Evolutionary conservation across 2,113 vertebrate genomes (phyloP), one percentile per base, ranked within the genome.

Genomic region (Cranoglanis bouderius): DNA sequence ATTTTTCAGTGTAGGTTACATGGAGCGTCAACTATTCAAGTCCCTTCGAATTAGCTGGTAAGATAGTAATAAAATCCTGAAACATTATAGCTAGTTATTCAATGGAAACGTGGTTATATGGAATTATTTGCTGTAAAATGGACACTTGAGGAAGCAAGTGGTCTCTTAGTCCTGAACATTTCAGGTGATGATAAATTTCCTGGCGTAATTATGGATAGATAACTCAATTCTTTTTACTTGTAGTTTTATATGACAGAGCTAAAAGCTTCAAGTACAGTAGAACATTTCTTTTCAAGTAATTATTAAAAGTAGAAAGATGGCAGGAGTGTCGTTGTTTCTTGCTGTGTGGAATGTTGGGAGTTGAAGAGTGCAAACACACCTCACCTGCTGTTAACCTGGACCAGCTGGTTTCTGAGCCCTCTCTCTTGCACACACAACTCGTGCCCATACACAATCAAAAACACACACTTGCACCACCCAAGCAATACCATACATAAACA

Each of bases 371-470:
- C 35, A 55, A 86, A 86, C 85, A 75, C 14, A 59, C 16, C 24
- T 53, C 85, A 57, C 51, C 85, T 86, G 49, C 67, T 40, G n/a
- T 14, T 43, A 55, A 86, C 32, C 85, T 86, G 51, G 85, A 86
- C 21, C 67, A 86, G 51, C 85, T 86, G 51, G 85, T 86, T 86
- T 75, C 49, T 74, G 67, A 40, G 57, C 53, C 6, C 14, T n/a
- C 77, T 18, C 24, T 0, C 72, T 1, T 10, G 1, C n/a, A 5
- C 32, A 40, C 32, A 61, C n/a, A 61, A 61, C 5, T 5, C 43
- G 4, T 7, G 8, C 43, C 6, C 43, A 46, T 7, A 46, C 55
- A 83, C 81, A 82, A 1, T 59, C 32, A 82, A 46, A 2, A 46
- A 46, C 53, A 82, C 16, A 35, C n/a, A 38, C 53, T n/a, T n/a